Conservation (phyloP, 2,113 vertebrate species). For the Psilopogon haemacephalus region DNA sequence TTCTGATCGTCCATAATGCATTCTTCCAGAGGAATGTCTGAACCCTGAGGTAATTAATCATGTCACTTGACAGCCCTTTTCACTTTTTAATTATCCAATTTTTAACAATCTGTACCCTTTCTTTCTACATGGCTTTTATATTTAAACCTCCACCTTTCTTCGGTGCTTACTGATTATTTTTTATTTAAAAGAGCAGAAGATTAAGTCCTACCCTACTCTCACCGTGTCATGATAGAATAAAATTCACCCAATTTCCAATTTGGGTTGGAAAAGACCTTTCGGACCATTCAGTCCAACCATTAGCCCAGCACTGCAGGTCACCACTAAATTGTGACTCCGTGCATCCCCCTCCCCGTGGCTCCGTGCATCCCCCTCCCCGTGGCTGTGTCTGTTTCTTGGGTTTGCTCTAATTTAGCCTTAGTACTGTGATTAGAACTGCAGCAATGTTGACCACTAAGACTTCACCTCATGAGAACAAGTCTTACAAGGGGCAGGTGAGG, state of each 20-base stretch:
- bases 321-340: too few relatives aligned
- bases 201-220: not conserved
- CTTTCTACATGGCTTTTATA: not conserved
- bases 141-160: not conserved
- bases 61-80: not conserved
- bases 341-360: too few relatives aligned
- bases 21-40: not conserved
- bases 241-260: not conserved
- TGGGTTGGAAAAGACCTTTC: too few relatives aligned
- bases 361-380: too few relatives aligned
- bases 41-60: not conserved
- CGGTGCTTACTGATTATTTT: not conserved
- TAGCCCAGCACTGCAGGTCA: too few relatives aligned
- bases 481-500: too few relatives aligned
- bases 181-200: not conserved
- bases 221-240: not conserved
- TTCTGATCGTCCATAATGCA: fast-evolving
- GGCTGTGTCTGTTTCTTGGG: not conserved
- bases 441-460: not conserved
- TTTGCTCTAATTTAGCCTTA: not conserved
- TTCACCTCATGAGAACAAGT: not conserved
- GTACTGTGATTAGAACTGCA: not conserved
- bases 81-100: not conserved
- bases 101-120: not conserved
- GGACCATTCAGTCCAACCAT: too few relatives aligned